A percentile compares a stretch with the other conserved stretches of the same genome.
Evolutionary conservation across 2,797 vertebrate genomes (phyloP).

Genomic region (Intellagama lesueurii): DNA sequence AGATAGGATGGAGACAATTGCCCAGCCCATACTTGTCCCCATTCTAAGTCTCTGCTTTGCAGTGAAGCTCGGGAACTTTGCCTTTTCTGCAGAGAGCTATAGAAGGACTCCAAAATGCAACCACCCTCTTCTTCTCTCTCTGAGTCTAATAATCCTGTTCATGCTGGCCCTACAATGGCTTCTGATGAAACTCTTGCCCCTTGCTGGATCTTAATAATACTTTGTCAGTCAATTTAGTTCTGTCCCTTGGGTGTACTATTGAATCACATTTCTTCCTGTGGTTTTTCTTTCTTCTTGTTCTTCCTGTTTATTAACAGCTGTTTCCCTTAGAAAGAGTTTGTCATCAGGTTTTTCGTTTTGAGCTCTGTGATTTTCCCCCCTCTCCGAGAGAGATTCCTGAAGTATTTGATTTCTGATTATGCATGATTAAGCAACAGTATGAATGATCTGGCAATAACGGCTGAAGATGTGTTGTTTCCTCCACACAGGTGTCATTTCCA

Average conservation of each 20-base stretch:
- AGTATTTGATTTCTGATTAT: constrained; percentile 34
- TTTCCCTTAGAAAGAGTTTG: not conserved
- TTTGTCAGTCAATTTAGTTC: constrained; percentile 3
- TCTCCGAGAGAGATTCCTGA: not conserved
- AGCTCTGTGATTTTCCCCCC: not conserved
- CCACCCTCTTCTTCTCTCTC: not conserved
- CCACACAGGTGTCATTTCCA: constrained; percentile 17
- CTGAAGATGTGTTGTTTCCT: constrained; percentile 13
- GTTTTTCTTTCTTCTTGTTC: not conserved
- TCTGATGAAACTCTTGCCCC: not conserved
- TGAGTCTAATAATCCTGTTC: not conserved
- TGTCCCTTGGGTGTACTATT: not conserved
- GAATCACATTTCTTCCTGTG: constrained; percentile 17
- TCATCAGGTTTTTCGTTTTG: constrained; percentile 13
- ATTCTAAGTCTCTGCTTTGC: accelerated
- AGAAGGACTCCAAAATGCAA: not conserved
- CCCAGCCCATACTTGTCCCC: not conserved
- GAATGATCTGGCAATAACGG: constrained; percentile 12
- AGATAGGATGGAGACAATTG: not conserved
- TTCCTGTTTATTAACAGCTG: constrained; percentile 15
- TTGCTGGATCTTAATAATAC: not conserved
- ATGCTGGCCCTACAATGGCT: not conserved
- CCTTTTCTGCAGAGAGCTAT: not conserved
- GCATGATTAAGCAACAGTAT: constrained; percentile 25
- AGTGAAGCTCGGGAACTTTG: not conserved